A percentile compares a stretch with the other conserved stretches of the same genome.
phyloP scores from a whole-genome alignment of 2,113 vertebrate species.

The Oriolus oriolus region DNA sequence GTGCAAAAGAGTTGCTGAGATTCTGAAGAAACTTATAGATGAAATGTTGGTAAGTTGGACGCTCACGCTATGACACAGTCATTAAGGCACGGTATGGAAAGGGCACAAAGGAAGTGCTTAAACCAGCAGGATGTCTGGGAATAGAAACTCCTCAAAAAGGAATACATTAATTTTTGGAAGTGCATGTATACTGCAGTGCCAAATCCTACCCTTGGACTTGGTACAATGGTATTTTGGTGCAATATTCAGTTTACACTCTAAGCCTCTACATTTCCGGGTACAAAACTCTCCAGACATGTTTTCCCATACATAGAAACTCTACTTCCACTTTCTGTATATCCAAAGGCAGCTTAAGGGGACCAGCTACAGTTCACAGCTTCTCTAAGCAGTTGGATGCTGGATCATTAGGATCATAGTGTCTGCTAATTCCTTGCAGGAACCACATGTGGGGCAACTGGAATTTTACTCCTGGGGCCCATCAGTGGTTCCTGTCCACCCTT shows the following conservation, averaged over 20 bases:
- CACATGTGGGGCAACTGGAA: not conserved
- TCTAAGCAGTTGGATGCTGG: not conserved
- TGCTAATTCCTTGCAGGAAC: not conserved
- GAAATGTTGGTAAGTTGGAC: constrained; percentile 79
- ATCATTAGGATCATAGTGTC: not conserved
- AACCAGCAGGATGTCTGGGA: not conserved
- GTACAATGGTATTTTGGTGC: not conserved
- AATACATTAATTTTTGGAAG: not conserved
- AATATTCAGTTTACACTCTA: not conserved
- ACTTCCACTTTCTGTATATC: not conserved
- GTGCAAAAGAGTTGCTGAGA: constrained; percentile 76
- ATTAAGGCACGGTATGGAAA: not conserved
- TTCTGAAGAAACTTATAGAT: constrained; percentile 82
- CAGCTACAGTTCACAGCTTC: not conserved
- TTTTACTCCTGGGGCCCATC: not conserved
- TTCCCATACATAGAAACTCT: not conserved
- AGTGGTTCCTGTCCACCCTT: not conserved
- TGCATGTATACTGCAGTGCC: not conserved
- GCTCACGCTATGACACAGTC: not conserved
- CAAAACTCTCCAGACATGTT: not conserved
- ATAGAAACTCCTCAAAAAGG: not conserved
- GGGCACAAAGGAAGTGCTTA: not conserved
- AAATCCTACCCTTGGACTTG: not conserved
- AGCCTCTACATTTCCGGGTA: not conserved
- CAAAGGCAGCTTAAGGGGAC: not conserved